These are phyloP conservation scores for Athrips mouffetella DNA, from an alignment of 2,888 invertebrate genomes.

Conservation along the genomic window DNA sequence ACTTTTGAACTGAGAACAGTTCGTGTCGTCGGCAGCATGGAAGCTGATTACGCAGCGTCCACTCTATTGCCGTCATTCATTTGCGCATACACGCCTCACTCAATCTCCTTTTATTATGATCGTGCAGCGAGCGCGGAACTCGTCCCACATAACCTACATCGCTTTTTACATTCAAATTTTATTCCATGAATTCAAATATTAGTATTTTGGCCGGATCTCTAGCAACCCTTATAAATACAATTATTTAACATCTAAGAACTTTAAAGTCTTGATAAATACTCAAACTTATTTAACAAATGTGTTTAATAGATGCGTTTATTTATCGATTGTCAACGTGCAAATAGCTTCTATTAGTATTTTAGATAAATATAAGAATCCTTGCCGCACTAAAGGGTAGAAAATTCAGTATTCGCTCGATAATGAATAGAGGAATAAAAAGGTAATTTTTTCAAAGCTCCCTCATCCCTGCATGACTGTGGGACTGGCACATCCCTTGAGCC, in stretches of 20 bases:
- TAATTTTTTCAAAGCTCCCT: conserved; percentile 41
- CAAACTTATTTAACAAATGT: no score
- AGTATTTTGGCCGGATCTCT: no score
- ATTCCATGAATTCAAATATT: conserved; percentile 51
- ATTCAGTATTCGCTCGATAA: conserved; percentile 8
- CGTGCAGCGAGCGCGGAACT: conserved; percentile 51
- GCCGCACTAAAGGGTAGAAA: background rate
- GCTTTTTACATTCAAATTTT: conserved; percentile 37
- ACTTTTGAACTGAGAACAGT: no score
- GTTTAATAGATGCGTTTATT: no score
- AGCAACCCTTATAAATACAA: no score
- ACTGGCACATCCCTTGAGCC: conserved; percentile 42
- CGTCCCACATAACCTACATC: background rate
- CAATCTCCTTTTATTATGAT: conserved; percentile 75
- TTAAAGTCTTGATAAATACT: no score
- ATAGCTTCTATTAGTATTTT: conserved; percentile 17
- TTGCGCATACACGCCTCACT: conserved; percentile 68
- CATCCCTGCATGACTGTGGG: conserved; percentile 35
- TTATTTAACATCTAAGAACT: no score
- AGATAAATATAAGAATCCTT: background rate
- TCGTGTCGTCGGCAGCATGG: conserved; percentile 54
- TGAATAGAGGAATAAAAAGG: conserved; percentile 23
- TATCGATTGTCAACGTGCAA: conserved; percentile 36
- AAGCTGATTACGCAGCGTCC: conserved; percentile 69
- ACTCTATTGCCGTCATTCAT: conserved; percentile 69